Evolutionary conservation across 2,113 vertebrate genomes (phyloP), one percentile per base, ranked within the genome.

Genomic region (Ochotona princeps): DNA sequence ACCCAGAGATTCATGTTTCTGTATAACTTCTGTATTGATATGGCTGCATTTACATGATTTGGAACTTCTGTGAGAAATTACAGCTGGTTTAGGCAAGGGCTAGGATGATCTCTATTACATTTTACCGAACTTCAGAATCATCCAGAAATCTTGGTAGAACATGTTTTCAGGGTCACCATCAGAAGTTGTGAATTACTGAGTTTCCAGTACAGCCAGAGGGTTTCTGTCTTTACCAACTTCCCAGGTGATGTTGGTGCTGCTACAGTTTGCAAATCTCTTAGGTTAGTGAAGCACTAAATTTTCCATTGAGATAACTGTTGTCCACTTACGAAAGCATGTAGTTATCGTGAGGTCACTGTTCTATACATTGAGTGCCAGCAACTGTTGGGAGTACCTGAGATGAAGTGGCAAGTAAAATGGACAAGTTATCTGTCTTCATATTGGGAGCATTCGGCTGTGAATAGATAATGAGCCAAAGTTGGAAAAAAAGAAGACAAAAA

Each of bases 211-310:
- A 51, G 5, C 15, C 81, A 51, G 49, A 80, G 7, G 72, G 73
- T 88, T 73, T 38, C 3, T 32, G 63, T 74, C 88, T 92, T 57
- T 90, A 38, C 18, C 23, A 61, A 13, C 23, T 76, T 84, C 38
- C n/a, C 11, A 69, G 28, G 26, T 57, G 35, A 54, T 11, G 35
- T 54, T 66, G 35, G 26, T 25, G 20, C 18, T 72, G 1, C 32
- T 30, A 25, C 5, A 28, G 21, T 66, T 72, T 49, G 49, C 12
- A 25, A 89, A 60, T 26, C 35, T 44, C 4, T 28, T 84, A 66
- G 66, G 5, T 76, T 69, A 78, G 74, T 13, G 23, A 14, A 78
- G 8, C 72, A 54, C 44, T 90, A n/a, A 75, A 7, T 87, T 83
- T 93, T 79, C 66, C 49, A 60, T 79, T 80, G 28, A 79, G 28